Conservation (phyloP, 2,797 vertebrate species). For the Scolopax rusticola region DNA sequence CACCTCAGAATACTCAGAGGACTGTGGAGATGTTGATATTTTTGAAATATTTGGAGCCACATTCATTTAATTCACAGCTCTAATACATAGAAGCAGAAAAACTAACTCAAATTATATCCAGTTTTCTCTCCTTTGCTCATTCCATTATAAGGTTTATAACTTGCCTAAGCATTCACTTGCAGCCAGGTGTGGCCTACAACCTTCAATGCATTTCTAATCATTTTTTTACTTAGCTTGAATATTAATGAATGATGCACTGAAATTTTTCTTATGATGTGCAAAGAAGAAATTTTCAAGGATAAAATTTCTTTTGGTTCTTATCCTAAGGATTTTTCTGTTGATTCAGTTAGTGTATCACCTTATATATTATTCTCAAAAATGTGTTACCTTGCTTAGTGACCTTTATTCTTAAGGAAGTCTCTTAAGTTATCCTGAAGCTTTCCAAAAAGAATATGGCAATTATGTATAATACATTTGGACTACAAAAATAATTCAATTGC, state of each 20-base stretch:
- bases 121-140: not conserved
- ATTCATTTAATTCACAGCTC: not conserved
- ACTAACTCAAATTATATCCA: not conserved
- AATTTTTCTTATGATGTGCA: not conserved
- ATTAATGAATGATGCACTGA: not conserved
- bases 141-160: slow-evolving; percentile 38
- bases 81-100: not conserved
- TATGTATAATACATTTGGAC: not conserved
- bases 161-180: slow-evolving; percentile 12
- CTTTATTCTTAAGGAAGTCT: not conserved
- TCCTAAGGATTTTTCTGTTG: not conserved
- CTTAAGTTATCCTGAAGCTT: not conserved
- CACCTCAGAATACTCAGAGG: not conserved
- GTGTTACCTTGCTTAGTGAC: not conserved
- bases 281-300: not conserved
- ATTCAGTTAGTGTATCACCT: rapidly evolving
- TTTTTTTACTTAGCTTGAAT: slow-evolving; percentile 36
- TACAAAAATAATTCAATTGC: not conserved
- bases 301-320: not conserved
- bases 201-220: slow-evolving; percentile 32
- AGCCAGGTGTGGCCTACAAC: not conserved
- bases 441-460: not conserved
- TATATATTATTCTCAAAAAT: not conserved
- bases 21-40: not conserved
- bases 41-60: not conserved